Evolutionary conservation across 2,888 invertebrate species (phyloP).

Genomic region (Zaprionus obscuricornis): DNA sequence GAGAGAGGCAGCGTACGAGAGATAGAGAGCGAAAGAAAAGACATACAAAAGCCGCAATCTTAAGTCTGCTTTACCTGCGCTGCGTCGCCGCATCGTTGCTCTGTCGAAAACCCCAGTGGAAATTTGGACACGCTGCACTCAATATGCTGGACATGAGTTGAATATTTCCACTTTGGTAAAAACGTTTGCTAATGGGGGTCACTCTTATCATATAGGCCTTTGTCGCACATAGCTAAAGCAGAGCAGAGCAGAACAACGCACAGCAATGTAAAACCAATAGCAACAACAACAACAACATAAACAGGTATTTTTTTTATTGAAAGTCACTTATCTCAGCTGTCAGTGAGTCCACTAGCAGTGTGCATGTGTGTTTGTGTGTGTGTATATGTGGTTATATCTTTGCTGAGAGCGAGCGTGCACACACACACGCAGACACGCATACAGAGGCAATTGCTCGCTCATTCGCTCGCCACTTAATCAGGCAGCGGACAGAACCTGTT

Average conservation of each 20-base stretch:
- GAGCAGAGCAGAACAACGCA: constrained; percentile 49
- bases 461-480: constrained; percentile 55
- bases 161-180: constrained; percentile 46
- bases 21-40: no score
- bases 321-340: constrained; percentile 67
- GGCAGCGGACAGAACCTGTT: constrained; percentile 69
- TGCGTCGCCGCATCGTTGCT: no score
- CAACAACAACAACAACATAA: constrained; percentile 40
- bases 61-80: constrained; percentile 57
- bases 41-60: constrained; percentile 44
- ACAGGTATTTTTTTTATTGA: constrained; percentile 70
- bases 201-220: constrained; percentile 56
- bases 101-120: constrained; percentile 58
- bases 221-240: constrained; percentile 20
- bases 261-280: constrained; percentile 42
- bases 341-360: constrained; percentile 43
- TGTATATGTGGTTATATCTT: constrained; percentile 4
- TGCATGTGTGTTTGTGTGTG: constrained; percentile 25
- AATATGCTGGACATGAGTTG: constrained; percentile 38
- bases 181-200: constrained; percentile 65
- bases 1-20: constrained; percentile 13
- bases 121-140: constrained; percentile 41
- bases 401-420: constrained; percentile 34
- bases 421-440: constrained; percentile 11
- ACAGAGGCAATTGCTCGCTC: constrained; percentile 16